A percentile compares a stretch with the other conserved stretches of the same genome.
These are phyloP conservation scores for Enteromius paludinosus DNA, from an alignment of 2,797 vertebrate species.

Conservation along the genomic window DNA sequence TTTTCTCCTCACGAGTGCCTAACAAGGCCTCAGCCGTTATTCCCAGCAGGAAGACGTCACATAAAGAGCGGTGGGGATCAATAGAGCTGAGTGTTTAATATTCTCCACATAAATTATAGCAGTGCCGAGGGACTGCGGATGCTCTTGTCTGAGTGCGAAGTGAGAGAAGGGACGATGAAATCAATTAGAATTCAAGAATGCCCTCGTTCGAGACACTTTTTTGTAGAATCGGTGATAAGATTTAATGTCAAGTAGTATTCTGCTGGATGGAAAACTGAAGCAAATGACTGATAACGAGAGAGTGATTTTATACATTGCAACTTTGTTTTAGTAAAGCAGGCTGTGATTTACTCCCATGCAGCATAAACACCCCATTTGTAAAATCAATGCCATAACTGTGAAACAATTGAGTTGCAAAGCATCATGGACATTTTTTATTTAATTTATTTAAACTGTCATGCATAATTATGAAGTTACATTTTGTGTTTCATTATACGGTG, in stretches of 20 bases:
- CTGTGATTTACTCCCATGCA: background rate
- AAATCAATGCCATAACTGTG: too few relatives aligned
- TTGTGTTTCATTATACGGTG: too few relatives aligned
- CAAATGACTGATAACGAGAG: constrained; percentile 13
- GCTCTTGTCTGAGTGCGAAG: constrained; percentile 45
- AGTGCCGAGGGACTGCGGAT: constrained; percentile 54
- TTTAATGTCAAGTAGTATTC: constrained; percentile 37
- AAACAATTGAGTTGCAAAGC: too few relatives aligned
- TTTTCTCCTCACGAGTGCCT: constrained; percentile 55
- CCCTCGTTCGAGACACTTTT: constrained; percentile 35
- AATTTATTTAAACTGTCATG: too few relatives aligned
- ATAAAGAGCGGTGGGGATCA: constrained; percentile 63
- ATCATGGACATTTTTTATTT: too few relatives aligned
- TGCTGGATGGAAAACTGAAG: constrained; percentile 8
- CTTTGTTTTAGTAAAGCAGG: background rate
- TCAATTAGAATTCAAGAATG: constrained; percentile 58
- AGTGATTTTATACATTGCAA: background rate
- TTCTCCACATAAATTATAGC: constrained; percentile 64
- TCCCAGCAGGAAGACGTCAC: constrained; percentile 62
- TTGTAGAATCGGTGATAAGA: constrained; percentile 30
- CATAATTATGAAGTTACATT: too few relatives aligned
- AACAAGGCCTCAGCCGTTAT: constrained; percentile 56
- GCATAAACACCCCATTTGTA: background rate
- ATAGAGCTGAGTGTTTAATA: constrained; percentile 67
- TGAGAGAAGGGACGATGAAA: constrained; percentile 49